Evolutionary conservation across 92 coral and sea anemone genomes (phyloP).

Genomic region (Blastomussa wellsi): DNA sequence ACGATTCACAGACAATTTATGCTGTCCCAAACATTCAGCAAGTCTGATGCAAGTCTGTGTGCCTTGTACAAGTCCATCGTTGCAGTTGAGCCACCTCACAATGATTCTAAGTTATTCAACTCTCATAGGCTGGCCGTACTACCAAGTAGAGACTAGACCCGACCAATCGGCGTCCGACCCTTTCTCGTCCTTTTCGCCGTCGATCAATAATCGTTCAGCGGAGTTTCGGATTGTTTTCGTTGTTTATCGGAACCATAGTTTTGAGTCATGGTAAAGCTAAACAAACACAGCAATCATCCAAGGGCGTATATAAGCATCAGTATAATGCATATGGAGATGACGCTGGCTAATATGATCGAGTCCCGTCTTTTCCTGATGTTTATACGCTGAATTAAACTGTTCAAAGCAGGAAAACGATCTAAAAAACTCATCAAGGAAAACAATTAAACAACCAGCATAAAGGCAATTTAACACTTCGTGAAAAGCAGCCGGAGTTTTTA

Average conservation of each 20-base stretch:
- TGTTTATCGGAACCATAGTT: neutral
- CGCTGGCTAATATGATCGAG: constrained; percentile 91
- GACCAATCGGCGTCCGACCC: neutral
- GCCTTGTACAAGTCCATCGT: neutral
- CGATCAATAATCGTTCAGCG: neutral
- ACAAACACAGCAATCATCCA: constrained; percentile 60
- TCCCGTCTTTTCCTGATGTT: constrained; percentile 93
- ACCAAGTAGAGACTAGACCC: neutral
- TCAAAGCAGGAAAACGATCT: constrained; percentile 94
- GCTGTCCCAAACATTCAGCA: neutral
- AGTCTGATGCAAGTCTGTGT: neutral
- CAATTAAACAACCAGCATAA: neutral
- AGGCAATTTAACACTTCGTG: neutral
- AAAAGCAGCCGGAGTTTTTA: neutral
- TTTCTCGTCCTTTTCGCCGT: neutral
- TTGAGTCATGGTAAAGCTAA: neutral
- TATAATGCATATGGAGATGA: constrained; percentile 87
- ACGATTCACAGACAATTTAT: neutral
- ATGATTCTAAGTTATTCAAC: neutral
- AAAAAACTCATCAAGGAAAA: constrained; percentile 34
- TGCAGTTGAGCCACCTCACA: neutral
- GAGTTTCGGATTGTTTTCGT: neutral
- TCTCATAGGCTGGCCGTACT: neutral
- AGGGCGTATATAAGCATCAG: constrained; percentile 89
- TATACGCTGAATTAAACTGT: constrained; percentile 94